phyloP scores from a whole-genome alignment of 2,888 invertebrate species.

The Drosophila mettleri region DNA sequence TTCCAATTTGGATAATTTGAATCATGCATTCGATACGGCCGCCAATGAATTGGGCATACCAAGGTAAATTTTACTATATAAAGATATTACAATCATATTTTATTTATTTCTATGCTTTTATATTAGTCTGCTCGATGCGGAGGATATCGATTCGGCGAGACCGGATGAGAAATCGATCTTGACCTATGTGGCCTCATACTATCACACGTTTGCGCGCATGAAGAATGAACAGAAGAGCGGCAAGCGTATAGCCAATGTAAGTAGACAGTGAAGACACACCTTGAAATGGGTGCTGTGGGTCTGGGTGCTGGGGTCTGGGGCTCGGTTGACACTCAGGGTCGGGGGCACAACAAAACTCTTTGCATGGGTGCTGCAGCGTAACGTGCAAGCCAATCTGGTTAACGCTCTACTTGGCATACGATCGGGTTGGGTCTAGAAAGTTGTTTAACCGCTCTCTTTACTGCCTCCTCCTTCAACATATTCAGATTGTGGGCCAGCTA shows the following conservation, averaged over 20 bases:
- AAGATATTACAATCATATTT: constrained; percentile 9
- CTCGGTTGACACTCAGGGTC: constrained; percentile 51
- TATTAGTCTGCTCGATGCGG: constrained; percentile 93
- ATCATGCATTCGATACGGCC: constrained; percentile 98
- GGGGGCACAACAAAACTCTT: constrained; percentile 35
- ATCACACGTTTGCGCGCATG: constrained; percentile 99
- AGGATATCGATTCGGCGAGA: constrained; percentile 96
- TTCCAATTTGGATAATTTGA: constrained; percentile 95
- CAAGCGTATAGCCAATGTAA: constrained; percentile 97
- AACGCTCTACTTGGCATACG: constrained; percentile 74
- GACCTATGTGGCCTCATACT: constrained; percentile 99
- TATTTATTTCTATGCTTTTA: neutral
- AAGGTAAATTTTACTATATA: constrained; percentile 65
- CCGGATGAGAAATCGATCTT: constrained; percentile 99
- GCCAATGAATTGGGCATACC: constrained; percentile 97
- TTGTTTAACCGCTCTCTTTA: constrained; percentile 55
- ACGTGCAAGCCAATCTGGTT: constrained; percentile 68
- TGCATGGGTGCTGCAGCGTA: constrained; percentile 72
- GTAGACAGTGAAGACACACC: constrained; percentile 73
- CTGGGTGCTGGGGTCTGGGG: constrained; percentile 1
- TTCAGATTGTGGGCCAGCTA: constrained; percentile 96
- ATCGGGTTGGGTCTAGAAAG: constrained; percentile 67
- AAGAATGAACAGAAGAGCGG: constrained; percentile 99
- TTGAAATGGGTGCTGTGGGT: constrained; percentile 15
- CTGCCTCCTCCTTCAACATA: constrained; percentile 11